Evolutionary conservation across 1,140 invertebrate genomes (phyloP).

Genomic region (Drosophila nannoptera): DNA sequence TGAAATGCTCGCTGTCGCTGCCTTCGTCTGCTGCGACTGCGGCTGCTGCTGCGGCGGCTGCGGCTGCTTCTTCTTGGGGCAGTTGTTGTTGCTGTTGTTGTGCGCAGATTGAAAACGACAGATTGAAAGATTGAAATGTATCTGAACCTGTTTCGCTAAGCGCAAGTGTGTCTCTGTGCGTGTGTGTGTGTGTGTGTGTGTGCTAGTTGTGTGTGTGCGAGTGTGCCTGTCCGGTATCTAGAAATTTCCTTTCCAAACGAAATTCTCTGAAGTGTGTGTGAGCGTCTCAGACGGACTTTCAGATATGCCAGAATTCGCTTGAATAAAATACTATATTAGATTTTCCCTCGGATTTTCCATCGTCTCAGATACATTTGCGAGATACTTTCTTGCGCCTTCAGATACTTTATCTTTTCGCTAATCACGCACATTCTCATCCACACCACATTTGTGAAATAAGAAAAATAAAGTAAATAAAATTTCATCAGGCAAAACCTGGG

Average conservation of each 20-base stretch:
- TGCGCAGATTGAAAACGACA: conserved; percentile 70
- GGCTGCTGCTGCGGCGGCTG: not conserved
- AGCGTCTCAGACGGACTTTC: conserved; percentile 24
- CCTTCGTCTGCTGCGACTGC: conserved; percentile 16
- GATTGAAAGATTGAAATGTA: conserved; percentile 76
- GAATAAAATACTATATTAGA: too few species aligned
- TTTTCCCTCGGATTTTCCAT: too few species aligned
- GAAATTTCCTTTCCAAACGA: conserved; percentile 62
- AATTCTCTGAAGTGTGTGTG: conserved; percentile 48
- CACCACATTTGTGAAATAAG: too few species aligned
- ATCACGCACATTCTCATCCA: too few species aligned
- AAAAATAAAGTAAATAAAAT: too few species aligned
- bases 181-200: conserved; percentile 9
- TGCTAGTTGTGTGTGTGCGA: conserved; percentile 6
- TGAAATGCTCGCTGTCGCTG: conserved; percentile 5
- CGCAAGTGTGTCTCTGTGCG: conserved; percentile 2
- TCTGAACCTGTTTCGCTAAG: conserved; percentile 43
- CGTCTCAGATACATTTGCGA: too few species aligned
- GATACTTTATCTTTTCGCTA: conserved; percentile 57
- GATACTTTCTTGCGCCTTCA: conserved; percentile 30
- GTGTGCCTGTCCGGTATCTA: conserved; percentile 11
- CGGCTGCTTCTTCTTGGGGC: conserved; percentile 10
- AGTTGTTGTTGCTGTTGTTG: too few species aligned
- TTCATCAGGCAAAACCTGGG: too few species aligned
- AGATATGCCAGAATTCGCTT: too few species aligned